Conservation (phyloP, 2,797 vertebrate genomes). For the Acestrorhynchus altus region DNA sequence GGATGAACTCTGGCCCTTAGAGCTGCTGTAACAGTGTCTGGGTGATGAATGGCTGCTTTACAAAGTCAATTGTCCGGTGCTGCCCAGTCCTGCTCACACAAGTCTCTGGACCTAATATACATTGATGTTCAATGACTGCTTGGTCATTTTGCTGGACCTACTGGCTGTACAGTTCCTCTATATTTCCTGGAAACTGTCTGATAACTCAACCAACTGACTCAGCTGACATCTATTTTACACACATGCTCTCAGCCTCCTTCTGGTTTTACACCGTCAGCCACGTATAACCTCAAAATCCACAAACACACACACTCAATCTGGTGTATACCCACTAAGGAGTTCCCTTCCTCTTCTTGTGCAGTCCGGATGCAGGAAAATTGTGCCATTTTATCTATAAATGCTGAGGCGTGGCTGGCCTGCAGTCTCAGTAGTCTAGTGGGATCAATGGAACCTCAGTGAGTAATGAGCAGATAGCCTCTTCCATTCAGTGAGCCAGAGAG, state of each 20-base stretch:
- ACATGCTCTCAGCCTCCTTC: neutral
- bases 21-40: constrained; percentile 76
- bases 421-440: constrained; percentile 49
- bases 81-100: constrained; percentile 27
- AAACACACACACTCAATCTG: constrained; percentile 6
- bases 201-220: constrained; percentile 19
- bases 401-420: constrained; percentile 59
- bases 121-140: constrained; percentile 25
- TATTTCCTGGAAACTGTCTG: constrained; percentile 3
- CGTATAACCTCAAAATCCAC: neutral
- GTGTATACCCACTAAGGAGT: constrained; percentile 22
- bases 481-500: constrained; percentile 67
- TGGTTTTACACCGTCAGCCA: neutral
- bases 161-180: neutral
- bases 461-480: constrained; percentile 70
- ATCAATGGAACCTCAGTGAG: constrained; percentile 80
- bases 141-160: constrained; percentile 29
- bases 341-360: constrained; percentile 26
- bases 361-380: constrained; percentile 57
- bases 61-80: constrained; percentile 70
- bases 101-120: constrained; percentile 33
- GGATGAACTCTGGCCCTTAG: constrained; percentile 71
- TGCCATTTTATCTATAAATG: constrained; percentile 68
- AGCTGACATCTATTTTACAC: neutral
- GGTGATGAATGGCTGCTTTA: constrained; percentile 80